A percentile compares a stretch with the other conserved stretches of the same genome.
Conservation (phyloP, 2,113 vertebrate genomes). For the Chloroceryle aenea region DNA sequence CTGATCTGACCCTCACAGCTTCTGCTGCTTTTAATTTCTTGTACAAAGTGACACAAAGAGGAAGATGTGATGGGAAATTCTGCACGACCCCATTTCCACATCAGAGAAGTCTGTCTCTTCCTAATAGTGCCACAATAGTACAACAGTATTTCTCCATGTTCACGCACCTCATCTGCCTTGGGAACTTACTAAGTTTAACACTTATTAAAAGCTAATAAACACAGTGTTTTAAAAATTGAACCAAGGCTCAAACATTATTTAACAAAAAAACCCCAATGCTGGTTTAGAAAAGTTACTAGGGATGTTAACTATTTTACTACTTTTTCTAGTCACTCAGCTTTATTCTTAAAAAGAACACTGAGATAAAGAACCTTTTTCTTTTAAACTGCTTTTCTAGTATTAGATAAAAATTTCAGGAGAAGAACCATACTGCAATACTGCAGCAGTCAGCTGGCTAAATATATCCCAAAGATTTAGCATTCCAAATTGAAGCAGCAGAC, state of each 20-base stretch:
- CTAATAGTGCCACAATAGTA: rapidly evolving
- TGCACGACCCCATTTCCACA: background rate
- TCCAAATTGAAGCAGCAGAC: background rate
- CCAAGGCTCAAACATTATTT: background rate
- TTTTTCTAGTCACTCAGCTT: background rate
- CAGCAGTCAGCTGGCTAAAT: background rate
- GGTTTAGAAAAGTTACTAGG: background rate
- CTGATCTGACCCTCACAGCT: background rate
- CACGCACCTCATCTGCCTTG: background rate
- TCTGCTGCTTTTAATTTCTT: background rate
- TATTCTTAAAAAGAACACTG: background rate
- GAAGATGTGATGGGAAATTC: background rate
- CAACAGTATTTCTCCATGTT: background rate
- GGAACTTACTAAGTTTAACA: background rate
- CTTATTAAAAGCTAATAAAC: background rate
- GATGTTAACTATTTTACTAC: too few species aligned
- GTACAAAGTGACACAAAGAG: background rate
- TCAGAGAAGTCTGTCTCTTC: background rate
- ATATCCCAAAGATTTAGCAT: background rate
- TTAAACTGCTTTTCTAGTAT: background rate
- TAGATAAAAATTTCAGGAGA: background rate
- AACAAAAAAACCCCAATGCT: background rate
- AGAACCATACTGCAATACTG: background rate
- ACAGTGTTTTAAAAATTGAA: background rate
- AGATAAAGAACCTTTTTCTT: background rate